A percentile compares a stretch with the other conserved stretches of the same genome.
These are phyloP conservation scores for Ammodytes dubius DNA, from an alignment of 2,113 vertebrate genomes.

Conservation along the genomic window DNA sequence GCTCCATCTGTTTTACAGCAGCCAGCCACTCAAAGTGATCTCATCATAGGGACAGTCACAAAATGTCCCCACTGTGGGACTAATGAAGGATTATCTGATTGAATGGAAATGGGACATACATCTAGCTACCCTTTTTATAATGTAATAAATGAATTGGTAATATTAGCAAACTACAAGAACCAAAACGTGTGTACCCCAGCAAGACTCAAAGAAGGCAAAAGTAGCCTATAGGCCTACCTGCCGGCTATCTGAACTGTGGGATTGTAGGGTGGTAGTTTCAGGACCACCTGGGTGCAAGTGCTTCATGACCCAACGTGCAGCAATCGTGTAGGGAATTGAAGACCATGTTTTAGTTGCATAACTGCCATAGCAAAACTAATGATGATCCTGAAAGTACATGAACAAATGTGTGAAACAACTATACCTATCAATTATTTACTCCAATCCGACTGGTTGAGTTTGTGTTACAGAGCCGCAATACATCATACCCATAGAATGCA, in stretches of 20 bases:
- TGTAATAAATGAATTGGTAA: not conserved
- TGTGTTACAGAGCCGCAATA: conserved; percentile 47
- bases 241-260: conserved; percentile 1
- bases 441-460: not conserved
- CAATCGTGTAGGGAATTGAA: not conserved
- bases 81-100: not conserved
- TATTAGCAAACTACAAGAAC: not conserved
- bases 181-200: not conserved
- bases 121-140: not conserved
- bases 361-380: conserved; percentile 2
- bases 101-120: not conserved
- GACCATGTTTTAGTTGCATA: conserved; percentile 3
- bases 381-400: not conserved
- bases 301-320: not conserved
- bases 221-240: not conserved
- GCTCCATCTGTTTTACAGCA: not conserved
- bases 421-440: conserved; percentile 14
- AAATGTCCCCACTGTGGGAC: no score
- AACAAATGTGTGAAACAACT: conserved; percentile 23
- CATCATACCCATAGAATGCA: conserved; percentile 64
- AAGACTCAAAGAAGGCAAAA: not conserved
- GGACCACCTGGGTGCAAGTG: not conserved
- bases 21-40: not conserved
- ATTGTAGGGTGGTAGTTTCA: not conserved
- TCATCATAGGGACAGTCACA: not conserved